Evolutionary conservation across 2,888 invertebrate genomes (phyloP).

Genomic region (Microplitis deprimator): DNA sequence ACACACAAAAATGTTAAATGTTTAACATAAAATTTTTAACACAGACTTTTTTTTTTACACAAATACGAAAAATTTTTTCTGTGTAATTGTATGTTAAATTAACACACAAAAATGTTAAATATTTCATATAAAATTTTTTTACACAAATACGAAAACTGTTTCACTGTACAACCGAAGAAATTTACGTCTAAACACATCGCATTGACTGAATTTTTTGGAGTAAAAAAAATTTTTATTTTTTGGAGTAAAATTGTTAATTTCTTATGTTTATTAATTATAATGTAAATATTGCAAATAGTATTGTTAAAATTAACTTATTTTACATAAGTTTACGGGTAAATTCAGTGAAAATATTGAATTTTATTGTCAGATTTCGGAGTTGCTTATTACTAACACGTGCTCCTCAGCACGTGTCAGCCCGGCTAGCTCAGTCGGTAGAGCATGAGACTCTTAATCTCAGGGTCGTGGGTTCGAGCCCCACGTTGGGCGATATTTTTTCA

Average conservation of each 20-base stretch:
- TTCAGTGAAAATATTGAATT: not conserved
- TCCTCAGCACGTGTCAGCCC: not conserved
- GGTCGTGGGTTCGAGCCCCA: conserved; percentile 68
- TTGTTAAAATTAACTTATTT: not conserved
- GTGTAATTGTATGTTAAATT: no score
- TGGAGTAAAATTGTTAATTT: not conserved
- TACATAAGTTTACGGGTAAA: not conserved
- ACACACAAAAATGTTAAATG: no score
- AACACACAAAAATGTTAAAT: no score
- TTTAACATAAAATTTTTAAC: no score
- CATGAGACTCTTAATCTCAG: conserved; percentile 68
- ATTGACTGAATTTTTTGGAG: not conserved
- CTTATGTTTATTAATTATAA: not conserved
- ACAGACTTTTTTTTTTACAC: no score
- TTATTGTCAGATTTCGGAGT: not conserved
- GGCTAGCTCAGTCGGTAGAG: conserved; percentile 64
- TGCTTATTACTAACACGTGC: not conserved
- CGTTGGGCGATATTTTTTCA: conserved; percentile 60
- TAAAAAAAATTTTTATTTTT: not conserved
- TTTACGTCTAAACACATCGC: no score
- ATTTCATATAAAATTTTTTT: no score
- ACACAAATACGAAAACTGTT: no score
- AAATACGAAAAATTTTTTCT: no score
- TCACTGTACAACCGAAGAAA: no score
- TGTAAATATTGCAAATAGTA: not conserved